phyloP scores from a whole-genome alignment of 2,113 vertebrate genomes.

The Nibea coibor region DNA sequence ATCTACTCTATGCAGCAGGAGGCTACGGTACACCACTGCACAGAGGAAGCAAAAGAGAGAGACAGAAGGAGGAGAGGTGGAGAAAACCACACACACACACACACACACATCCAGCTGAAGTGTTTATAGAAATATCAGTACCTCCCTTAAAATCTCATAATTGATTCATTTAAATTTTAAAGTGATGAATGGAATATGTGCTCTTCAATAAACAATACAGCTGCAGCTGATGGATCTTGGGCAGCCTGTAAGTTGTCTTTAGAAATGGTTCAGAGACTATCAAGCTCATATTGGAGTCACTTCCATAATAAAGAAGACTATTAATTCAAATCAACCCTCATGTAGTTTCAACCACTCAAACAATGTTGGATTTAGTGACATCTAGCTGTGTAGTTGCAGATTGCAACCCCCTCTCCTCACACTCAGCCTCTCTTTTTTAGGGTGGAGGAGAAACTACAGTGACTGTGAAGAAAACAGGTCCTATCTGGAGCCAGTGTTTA shows the following conservation, averaged over 20 bases:
- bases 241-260: background rate
- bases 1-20: slow-evolving; percentile 82
- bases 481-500: too few relatives aligned
- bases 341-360: background rate
- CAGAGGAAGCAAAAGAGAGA: slow-evolving; percentile 48
- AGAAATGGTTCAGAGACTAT: background rate
- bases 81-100: too few relatives aligned
- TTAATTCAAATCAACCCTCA: background rate
- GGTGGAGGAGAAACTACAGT: too few relatives aligned
- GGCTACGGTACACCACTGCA: slow-evolving; percentile 80
- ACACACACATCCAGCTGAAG: too few relatives aligned
- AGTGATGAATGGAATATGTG: slow-evolving; percentile 1
- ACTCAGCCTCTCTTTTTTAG: too few relatives aligned
- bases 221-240: background rate
- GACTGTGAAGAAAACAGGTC: too few relatives aligned
- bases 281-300: background rate
- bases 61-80: background rate
- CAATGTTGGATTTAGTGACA: too few relatives aligned
- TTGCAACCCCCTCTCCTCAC: too few relatives aligned
- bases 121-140: background rate
- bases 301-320: too few relatives aligned
- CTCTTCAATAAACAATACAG: background rate
- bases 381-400: too few relatives aligned
- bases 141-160: too few relatives aligned
- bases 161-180: background rate